Evolutionary conservation across 1,140 invertebrate species (phyloP).

Genomic region (Rhopalosiphum maidis): DNA sequence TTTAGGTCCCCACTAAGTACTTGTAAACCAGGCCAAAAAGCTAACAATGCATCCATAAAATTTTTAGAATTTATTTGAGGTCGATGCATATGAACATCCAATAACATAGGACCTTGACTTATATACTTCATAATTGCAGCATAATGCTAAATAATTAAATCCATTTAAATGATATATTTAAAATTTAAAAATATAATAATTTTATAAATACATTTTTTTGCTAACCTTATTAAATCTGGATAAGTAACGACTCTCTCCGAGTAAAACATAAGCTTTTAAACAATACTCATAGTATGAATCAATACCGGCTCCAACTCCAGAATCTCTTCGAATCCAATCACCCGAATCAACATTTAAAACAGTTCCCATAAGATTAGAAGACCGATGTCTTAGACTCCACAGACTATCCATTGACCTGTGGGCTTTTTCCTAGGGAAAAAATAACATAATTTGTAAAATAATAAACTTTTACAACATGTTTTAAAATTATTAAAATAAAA

Average conservation of each 20-base stretch:
- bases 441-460: not conserved
- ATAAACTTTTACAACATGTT: not conserved
- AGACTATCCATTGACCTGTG: constrained; percentile 96
- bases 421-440: constrained; percentile 76
- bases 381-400: constrained; percentile 92
- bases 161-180: not conserved
- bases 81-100: constrained; percentile 98
- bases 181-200: not conserved
- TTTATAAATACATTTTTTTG: not conserved
- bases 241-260: constrained; percentile 87
- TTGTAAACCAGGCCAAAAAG: constrained; percentile 98
- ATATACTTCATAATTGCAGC: constrained; percentile 98
- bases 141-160: constrained; percentile 75
- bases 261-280: constrained; percentile 87
- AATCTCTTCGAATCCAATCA: constrained; percentile 95
- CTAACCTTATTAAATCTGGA: constrained; percentile 84
- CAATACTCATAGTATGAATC: constrained; percentile 99
- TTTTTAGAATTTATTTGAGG: constrained; percentile 94
- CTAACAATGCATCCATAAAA: constrained; percentile 96
- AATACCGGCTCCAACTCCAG: constrained; percentile 97
- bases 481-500: constrained; percentile 20
- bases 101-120: constrained; percentile 89
- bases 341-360: constrained; percentile 96
- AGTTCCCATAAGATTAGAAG: constrained; percentile 91
- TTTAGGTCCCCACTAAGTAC: constrained; percentile 93